Conservation (phyloP, 2,888 invertebrate genomes). For the Yponomeuta plumbellus region DNA sequence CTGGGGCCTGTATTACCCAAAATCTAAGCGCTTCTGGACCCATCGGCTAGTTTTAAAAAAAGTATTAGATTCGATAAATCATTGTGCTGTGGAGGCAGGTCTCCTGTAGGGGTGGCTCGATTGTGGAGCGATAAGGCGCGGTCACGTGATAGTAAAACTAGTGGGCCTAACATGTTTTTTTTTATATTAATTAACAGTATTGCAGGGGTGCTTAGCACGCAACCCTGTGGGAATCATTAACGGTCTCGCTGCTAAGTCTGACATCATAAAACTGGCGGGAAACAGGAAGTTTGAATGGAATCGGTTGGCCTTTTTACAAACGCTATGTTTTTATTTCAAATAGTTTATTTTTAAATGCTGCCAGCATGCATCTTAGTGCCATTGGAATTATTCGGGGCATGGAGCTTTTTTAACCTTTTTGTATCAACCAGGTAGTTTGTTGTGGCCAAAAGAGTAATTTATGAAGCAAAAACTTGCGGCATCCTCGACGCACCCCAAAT, state of each 20-base stretch:
- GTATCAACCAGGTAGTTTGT: too few species aligned
- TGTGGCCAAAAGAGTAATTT: too few species aligned
- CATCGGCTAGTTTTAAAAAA: too few species aligned
- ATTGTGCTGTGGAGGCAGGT: neutral
- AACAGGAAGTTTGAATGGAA: neutral
- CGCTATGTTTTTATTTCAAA: neutral
- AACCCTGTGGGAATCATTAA: conserved; percentile 1
- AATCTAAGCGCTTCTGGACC: too few species aligned
- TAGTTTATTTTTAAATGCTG: neutral
- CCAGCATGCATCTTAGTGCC: neutral
- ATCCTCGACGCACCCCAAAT: neutral
- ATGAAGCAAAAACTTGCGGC: too few species aligned
- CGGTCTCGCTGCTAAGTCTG: neutral
- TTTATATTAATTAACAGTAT: conserved; percentile 10
- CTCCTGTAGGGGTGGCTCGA: neutral
- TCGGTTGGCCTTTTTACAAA: neutral
- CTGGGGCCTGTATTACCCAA: too few species aligned
- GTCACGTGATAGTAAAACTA: conserved; percentile 15
- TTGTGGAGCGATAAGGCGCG: conserved; percentile 7
- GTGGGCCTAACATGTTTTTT: neutral
- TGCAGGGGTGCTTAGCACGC: conserved; percentile 7
- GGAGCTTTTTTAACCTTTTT: too few species aligned
- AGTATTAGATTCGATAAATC: neutral
- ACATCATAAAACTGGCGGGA: neutral
- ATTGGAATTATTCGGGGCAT: too few species aligned